Conservation (phyloP, 1,140 invertebrate species). For the Steinernema khuongi region DNA sequence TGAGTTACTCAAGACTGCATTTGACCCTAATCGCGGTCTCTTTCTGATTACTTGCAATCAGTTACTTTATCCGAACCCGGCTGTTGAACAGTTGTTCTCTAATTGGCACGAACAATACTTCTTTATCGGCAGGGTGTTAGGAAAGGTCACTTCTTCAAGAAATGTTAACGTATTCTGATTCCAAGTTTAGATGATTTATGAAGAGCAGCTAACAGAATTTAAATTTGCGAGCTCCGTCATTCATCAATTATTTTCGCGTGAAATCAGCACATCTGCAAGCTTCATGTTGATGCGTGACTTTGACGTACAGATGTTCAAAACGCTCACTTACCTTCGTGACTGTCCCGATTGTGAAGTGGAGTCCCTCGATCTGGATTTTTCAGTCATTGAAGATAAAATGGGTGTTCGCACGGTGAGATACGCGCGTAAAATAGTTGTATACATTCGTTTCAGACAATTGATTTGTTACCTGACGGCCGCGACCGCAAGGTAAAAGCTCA, state of each 20-base stretch:
- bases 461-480: constrained; percentile 80
- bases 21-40: constrained; percentile 91
- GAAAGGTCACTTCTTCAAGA: constrained; percentile 67
- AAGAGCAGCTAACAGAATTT: constrained; percentile 85
- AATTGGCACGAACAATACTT: constrained; percentile 85
- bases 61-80: constrained; percentile 88
- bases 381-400: constrained; percentile 78
- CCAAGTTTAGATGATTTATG: constrained; percentile 77
- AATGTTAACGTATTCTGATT: constrained; percentile 4
- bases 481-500: constrained; percentile 81
- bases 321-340: constrained; percentile 78
- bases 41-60: constrained; percentile 85
- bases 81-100: constrained; percentile 74
- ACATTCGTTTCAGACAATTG: constrained; percentile 67
- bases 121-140: constrained; percentile 87
- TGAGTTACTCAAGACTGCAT: constrained; percentile 78
- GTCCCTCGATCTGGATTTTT: constrained; percentile 77
- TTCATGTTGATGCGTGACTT: constrained; percentile 84
- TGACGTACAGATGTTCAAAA: constrained; percentile 82
- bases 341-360: constrained; percentile 64
- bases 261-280: constrained; percentile 72
- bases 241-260: constrained; percentile 72
- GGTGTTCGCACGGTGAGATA: constrained; percentile 63
- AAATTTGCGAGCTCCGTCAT: constrained; percentile 88
- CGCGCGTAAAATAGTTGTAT: not conserved